Percentiles rank a stretch among this genome's conserved stretches.
These are phyloP conservation scores for Danionella cerebrum DNA, from an alignment of 2,113 vertebrate species.

Conservation along the genomic window DNA sequence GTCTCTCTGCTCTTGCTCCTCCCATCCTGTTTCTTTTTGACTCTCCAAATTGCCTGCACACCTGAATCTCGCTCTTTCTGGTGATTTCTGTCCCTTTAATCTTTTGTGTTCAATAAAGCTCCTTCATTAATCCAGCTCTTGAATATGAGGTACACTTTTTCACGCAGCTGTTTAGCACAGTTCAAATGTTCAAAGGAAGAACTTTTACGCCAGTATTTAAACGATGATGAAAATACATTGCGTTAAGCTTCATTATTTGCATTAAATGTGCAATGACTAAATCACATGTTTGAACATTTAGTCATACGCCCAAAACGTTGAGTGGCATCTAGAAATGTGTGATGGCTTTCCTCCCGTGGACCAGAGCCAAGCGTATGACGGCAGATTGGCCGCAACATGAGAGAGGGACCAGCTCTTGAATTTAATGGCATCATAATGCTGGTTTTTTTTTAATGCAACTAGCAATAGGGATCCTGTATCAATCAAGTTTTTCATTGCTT, in stretches of 20 bases:
- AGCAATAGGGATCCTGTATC: conserved; percentile 10
- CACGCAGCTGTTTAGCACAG: too few species aligned
- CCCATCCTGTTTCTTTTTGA: too few species aligned
- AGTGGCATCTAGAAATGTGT: background rate
- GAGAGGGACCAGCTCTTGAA: conserved; percentile 8
- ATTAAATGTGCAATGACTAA: too few species aligned
- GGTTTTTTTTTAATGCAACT: conserved; percentile 1
- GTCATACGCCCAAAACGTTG: conserved; percentile 1
- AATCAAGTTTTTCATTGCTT: conserved; percentile 21
- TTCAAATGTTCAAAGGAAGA: too few species aligned
- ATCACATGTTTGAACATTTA: background rate
- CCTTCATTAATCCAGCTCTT: too few species aligned
- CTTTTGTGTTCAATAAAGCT: too few species aligned
- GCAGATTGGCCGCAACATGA: conserved; percentile 6
- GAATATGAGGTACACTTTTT: too few species aligned
- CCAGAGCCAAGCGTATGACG: background rate
- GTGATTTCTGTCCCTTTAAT: too few species aligned
- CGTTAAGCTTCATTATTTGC: conserved; percentile 40
- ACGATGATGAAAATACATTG: background rate
- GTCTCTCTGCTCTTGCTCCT: too few species aligned
- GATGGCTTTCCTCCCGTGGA: background rate
- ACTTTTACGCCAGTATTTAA: too few species aligned
- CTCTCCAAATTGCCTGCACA: too few species aligned
- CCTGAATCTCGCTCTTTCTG: too few species aligned
- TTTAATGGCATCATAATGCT: conserved; percentile 17